Conservation (phyloP, 2,888 invertebrate genomes). For the Athalia circularis region DNA sequence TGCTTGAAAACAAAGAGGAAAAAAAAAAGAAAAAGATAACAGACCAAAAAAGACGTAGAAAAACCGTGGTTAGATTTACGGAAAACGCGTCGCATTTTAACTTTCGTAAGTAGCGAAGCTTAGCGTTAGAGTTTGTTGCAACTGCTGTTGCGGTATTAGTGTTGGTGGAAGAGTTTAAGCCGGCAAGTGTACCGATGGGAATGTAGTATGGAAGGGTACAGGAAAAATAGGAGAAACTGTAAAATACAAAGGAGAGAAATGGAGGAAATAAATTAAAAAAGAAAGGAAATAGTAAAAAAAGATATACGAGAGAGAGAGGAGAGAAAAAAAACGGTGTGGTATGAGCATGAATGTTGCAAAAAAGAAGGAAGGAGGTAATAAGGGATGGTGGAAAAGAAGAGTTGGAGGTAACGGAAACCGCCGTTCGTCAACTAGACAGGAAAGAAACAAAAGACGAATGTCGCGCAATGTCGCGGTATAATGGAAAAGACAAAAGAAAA, state of each 20-base stretch:
- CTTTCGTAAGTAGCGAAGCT: slow-evolving; percentile 40
- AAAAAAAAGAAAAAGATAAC: neutral
- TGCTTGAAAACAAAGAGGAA: neutral
- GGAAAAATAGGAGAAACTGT: neutral
- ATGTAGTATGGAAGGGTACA: slow-evolving; percentile 5
- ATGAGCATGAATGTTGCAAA: no score
- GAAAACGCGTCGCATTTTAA: slow-evolving; percentile 43
- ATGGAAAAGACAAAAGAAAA: slow-evolving; percentile 33
- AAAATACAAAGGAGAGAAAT: neutral
- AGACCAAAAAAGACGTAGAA: neutral
- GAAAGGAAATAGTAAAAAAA: neutral
- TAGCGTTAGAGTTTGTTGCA: slow-evolving; percentile 19
- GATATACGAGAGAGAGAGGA: neutral
- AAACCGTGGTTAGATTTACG: slow-evolving; percentile 9
- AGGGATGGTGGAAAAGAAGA: slow-evolving; percentile 2
- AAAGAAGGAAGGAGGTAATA: neutral
- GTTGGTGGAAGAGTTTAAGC: neutral
- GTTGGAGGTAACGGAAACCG: slow-evolving; percentile 22
- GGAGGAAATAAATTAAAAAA: neutral
- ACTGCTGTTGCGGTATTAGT: neutral
- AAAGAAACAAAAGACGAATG: slow-evolving; percentile 27
- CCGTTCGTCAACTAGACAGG: slow-evolving; percentile 37
- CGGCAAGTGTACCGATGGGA: neutral
- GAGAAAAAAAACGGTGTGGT: neutral
- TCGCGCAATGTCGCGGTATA: slow-evolving; percentile 38